Evolutionary conservation across 2,888 invertebrate genomes (phyloP).

Genomic region (Nomada fabriciana): DNA sequence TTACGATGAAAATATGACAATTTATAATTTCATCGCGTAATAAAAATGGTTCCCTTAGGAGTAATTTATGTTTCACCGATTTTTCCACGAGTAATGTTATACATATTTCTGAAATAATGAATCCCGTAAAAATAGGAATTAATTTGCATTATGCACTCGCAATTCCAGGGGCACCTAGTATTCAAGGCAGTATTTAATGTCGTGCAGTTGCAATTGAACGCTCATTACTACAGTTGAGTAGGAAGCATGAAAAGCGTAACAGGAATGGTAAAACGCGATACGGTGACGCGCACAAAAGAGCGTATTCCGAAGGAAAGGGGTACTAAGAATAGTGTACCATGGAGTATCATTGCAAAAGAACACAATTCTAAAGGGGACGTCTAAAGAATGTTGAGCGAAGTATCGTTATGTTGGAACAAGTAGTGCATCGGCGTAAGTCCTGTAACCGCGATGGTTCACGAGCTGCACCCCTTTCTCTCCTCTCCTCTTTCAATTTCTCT

Average conservation of each 20-base stretch:
- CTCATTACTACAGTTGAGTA: slow-evolving; percentile 20
- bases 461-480: slow-evolving; percentile 20
- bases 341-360: slow-evolving; percentile 23
- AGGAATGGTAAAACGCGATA: slow-evolving; percentile 30
- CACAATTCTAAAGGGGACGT: slow-evolving; percentile 5
- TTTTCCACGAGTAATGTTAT: too few relatives aligned
- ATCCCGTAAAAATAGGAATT: background rate
- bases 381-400: slow-evolving; percentile 26
- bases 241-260: slow-evolving; percentile 27
- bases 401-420: background rate
- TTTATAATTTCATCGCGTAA: too few relatives aligned
- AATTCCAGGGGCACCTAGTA: background rate
- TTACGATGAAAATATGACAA: too few relatives aligned
- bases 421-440: background rate
- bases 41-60: too few relatives aligned
- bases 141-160: background rate
- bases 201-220: slow-evolving; percentile 1
- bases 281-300: slow-evolving; percentile 34
- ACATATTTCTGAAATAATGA: background rate
- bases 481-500: background rate
- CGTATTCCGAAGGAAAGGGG: slow-evolving; percentile 7
- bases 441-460: slow-evolving; percentile 65
- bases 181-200: background rate
- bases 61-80: too few relatives aligned
- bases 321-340: slow-evolving; percentile 18